Conservation (phyloP, 2,888 invertebrate species). For the Taenaris catops region DNA sequence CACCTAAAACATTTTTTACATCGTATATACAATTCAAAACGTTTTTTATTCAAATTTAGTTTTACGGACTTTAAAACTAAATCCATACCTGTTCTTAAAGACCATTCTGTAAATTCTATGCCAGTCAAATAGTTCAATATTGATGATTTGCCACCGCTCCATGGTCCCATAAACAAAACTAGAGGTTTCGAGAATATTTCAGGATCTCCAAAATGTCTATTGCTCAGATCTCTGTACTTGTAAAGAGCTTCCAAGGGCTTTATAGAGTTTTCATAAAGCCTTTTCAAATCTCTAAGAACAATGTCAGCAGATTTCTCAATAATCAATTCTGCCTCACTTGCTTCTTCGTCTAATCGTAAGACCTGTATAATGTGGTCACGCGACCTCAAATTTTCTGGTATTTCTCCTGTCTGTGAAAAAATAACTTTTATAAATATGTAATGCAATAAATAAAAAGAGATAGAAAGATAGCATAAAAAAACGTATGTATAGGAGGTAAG, state of each 20-base stretch:
- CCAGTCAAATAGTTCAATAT: slow-evolving; percentile 95
- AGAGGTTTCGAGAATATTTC: slow-evolving; percentile 97
- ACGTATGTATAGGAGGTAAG: too few species aligned
- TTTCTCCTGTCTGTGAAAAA: slow-evolving; percentile 84
- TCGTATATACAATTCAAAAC: too few species aligned
- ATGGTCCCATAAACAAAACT: slow-evolving; percentile 96
- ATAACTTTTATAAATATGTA: too few species aligned
- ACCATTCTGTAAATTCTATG: slow-evolving; percentile 90
- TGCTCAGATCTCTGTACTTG: slow-evolving; percentile 95
- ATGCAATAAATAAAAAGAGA: too few species aligned
- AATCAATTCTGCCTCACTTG: slow-evolving; percentile 84
- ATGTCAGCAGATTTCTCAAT: slow-evolving; percentile 87
- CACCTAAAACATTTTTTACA: too few species aligned
- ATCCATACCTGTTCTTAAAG: slow-evolving; percentile 89
- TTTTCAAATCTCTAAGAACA: slow-evolving; percentile 91
- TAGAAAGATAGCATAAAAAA: too few species aligned
- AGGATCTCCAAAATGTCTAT: slow-evolving; percentile 94
- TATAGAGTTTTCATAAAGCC: slow-evolving; percentile 91
- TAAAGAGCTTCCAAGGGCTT: slow-evolving; percentile 94
- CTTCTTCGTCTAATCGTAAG: slow-evolving; percentile 88
- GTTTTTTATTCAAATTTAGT: too few species aligned
- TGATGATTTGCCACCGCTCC: slow-evolving; percentile 97
- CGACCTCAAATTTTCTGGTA: slow-evolving; percentile 88
- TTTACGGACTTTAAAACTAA: too few species aligned
- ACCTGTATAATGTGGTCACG: slow-evolving; percentile 90